Percentiles rank a stretch among this genome's conserved stretches.
These are phyloP conservation scores for Drosophila maculinotata DNA, from an alignment of 2,888 invertebrate species.

Conservation along the genomic window DNA sequence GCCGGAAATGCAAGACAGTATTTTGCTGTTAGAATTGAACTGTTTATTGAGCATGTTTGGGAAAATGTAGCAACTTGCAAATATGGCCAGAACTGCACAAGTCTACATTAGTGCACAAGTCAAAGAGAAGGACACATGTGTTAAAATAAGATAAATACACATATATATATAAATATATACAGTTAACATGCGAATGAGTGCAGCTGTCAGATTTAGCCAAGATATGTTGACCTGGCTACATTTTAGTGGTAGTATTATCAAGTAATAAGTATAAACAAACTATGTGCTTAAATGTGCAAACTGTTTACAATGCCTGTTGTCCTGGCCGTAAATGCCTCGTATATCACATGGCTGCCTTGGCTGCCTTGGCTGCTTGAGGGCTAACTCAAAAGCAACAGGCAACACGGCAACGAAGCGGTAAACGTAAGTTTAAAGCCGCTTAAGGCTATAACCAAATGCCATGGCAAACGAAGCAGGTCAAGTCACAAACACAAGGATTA, in stretches of 20 bases:
- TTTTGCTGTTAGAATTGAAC: constrained; percentile 55
- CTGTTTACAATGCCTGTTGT: constrained; percentile 59
- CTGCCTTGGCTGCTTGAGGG: constrained; percentile 38
- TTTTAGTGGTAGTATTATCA: constrained; percentile 61
- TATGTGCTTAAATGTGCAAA: constrained; percentile 67
- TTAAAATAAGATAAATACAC: background rate
- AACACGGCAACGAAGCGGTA: constrained; percentile 34
- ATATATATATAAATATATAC: background rate
- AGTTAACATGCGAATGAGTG: constrained; percentile 12
- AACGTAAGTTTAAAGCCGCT: constrained; percentile 75
- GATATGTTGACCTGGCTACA: too few species aligned
- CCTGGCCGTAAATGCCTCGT: constrained; percentile 30
- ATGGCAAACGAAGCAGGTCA: constrained; percentile 77
- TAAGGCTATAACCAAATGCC: constrained; percentile 77
- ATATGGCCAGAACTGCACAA: background rate
- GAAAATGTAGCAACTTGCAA: constrained; percentile 40
- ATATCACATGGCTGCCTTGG: constrained; percentile 49
- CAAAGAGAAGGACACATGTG: background rate
- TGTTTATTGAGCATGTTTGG: constrained; percentile 56
- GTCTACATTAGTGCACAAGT: constrained; percentile 3
- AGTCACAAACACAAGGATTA: constrained; percentile 77
- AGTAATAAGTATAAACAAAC: constrained; percentile 78
- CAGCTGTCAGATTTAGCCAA: constrained; percentile 37
- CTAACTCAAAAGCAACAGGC: constrained; percentile 58
- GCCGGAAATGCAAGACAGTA: constrained; percentile 69